These are phyloP conservation scores for Heteromurus nitidus DNA, from an alignment of 2,888 invertebrate genomes.

Conservation along the genomic window DNA sequence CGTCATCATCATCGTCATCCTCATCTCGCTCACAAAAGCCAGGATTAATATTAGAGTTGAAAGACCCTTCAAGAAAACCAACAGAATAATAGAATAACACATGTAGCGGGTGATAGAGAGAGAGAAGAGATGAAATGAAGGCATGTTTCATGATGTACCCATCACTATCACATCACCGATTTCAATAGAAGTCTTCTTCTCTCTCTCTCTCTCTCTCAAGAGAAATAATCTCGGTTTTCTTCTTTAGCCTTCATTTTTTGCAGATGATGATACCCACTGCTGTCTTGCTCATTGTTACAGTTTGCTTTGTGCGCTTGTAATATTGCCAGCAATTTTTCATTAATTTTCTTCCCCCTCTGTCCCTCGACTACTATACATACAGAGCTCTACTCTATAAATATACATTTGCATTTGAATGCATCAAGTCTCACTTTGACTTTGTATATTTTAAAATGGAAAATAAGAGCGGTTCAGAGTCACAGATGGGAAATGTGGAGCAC, in stretches of 20 bases:
- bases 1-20: background rate
- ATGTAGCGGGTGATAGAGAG: too few species aligned
- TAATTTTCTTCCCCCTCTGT: slow-evolving; percentile 38
- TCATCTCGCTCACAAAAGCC: background rate
- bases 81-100: slow-evolving; percentile 4
- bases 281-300: slow-evolving; percentile 44
- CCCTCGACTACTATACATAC: background rate
- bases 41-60: slow-evolving; percentile 22
- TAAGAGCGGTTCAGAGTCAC: slow-evolving; percentile 18
- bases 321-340: slow-evolving; percentile 48
- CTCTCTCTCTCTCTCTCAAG: too few species aligned
- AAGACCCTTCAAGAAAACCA: slow-evolving; percentile 49
- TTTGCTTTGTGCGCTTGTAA: slow-evolving; percentile 24
- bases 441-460: slow-evolving; percentile 28
- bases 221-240: too few species aligned
- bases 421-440: background rate
- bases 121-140: too few species aligned
- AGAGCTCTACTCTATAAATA: slow-evolving; percentile 7
- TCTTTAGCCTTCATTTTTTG: background rate
- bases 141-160: slow-evolving; percentile 22
- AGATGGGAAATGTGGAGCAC: slow-evolving; percentile 48
- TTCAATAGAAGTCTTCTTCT: slow-evolving; percentile 6
- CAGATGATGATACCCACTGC: slow-evolving; percentile 21
- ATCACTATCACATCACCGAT: background rate
- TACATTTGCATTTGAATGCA: background rate